These are phyloP conservation scores for Junonia oenone DNA, from an alignment of 2,888 invertebrate genomes.

Conservation along the genomic window DNA sequence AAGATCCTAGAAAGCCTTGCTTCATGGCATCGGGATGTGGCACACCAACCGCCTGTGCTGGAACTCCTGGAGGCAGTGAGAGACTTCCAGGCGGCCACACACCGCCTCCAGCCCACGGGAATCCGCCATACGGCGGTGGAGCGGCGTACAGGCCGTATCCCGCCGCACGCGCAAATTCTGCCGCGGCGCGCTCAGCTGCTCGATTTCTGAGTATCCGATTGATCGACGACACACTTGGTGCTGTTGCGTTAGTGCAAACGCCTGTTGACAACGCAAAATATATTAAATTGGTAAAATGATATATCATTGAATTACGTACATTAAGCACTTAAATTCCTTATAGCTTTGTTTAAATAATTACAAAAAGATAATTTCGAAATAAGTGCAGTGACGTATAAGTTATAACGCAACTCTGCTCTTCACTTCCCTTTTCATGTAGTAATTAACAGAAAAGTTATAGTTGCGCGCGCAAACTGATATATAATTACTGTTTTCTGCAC, in stretches of 20 bases:
- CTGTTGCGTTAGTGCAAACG: slow-evolving; percentile 96
- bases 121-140: slow-evolving; percentile 84
- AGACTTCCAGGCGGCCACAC: slow-evolving; percentile 81
- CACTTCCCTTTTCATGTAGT: slow-evolving; percentile 7
- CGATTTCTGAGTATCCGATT: slow-evolving; percentile 97
- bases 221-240: slow-evolving; percentile 97
- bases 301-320: no score
- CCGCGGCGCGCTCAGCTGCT: slow-evolving; percentile 96
- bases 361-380: neutral
- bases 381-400: slow-evolving; percentile 5
- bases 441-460: slow-evolving; percentile 4
- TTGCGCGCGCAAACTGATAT: slow-evolving; percentile 25
- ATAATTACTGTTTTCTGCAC: slow-evolving; percentile 35
- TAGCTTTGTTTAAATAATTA: no score
- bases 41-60: slow-evolving; percentile 62
- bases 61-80: slow-evolving; percentile 71
- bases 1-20: slow-evolving; percentile 65
- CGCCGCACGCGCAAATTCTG: slow-evolving; percentile 95
- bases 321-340: no score
- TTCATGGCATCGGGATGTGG: slow-evolving; percentile 68
- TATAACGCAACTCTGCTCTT: slow-evolving; percentile 1
- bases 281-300: no score
- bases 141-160: slow-evolving; percentile 92
- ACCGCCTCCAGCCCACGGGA: slow-evolving; percentile 72
- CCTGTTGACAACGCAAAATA: slow-evolving; percentile 75